Percentiles rank a stretch among this genome's conserved stretches.
Evolutionary conservation across 2,888 invertebrate genomes (phyloP).

Genomic region (Aricia artaxerxes): DNA sequence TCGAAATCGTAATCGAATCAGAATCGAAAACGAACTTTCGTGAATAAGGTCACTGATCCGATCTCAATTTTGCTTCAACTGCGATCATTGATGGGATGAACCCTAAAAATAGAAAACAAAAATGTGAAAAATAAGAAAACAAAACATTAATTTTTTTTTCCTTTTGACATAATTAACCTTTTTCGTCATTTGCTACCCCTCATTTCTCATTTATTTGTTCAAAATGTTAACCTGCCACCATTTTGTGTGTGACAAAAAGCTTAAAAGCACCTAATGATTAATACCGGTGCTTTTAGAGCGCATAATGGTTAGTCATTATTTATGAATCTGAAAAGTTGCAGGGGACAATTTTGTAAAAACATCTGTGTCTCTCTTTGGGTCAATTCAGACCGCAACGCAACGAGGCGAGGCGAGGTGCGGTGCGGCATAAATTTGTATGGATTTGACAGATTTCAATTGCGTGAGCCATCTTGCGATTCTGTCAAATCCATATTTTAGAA

Average conservation of each 20-base stretch:
- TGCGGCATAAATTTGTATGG: too few species aligned
- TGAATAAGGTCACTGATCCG: too few species aligned
- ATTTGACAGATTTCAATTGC: too few species aligned
- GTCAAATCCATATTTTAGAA: too few species aligned
- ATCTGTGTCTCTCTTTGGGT: neutral
- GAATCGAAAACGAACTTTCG: too few species aligned
- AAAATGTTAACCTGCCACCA: neutral
- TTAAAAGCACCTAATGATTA: slow-evolving; percentile 25
- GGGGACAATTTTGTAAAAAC: neutral
- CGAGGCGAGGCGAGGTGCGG: too few species aligned
- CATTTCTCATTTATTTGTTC: neutral
- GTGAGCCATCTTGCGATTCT: too few species aligned
- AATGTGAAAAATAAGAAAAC: neutral
- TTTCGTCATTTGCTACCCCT: neutral
- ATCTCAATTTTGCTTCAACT: too few species aligned
- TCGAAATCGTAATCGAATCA: too few species aligned
- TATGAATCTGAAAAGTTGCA: slow-evolving; percentile 9
- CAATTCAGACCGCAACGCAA: too few species aligned
- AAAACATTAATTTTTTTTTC: neutral
- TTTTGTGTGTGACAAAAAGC: slow-evolving; percentile 11
- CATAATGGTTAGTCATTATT: slow-evolving; percentile 14
- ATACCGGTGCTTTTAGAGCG: slow-evolving; percentile 19
- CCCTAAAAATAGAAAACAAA: neutral
- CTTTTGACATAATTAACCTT: neutral
- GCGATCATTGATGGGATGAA: neutral